Evolutionary conservation across 2,888 invertebrate genomes (phyloP).

Genomic region (Apoderus coryli): DNA sequence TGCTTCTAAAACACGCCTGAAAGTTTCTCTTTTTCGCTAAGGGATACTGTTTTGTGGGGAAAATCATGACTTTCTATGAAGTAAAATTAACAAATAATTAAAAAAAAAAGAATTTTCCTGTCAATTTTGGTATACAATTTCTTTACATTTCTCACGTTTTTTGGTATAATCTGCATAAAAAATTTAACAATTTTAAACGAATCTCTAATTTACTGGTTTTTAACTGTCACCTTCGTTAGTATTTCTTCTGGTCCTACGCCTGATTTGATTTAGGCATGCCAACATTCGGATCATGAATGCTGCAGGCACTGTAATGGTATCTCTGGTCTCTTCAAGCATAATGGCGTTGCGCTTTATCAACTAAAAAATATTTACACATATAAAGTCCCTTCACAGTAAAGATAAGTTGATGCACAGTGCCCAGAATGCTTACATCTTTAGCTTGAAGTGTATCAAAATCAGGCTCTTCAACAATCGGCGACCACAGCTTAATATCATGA

Average conservation of each 20-base stretch:
- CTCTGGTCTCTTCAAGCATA: constrained; percentile 74
- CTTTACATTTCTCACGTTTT: no score
- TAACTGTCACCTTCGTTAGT: constrained; percentile 18
- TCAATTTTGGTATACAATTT: no score
- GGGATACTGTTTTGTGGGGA: no score
- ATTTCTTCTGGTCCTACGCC: constrained; percentile 28
- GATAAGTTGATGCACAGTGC: not conserved
- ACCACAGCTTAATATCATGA: constrained; percentile 74
- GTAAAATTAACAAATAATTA: no score
- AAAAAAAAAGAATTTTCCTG: no score
- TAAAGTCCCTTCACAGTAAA: not conserved
- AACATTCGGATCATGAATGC: constrained; percentile 71
- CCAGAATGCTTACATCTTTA: constrained; percentile 43
- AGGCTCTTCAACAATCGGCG: constrained; percentile 47
- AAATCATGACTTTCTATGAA: no score
- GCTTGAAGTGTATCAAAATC: constrained; percentile 48
- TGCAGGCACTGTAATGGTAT: constrained; percentile 77
- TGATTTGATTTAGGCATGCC: constrained; percentile 50
- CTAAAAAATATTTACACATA: constrained; percentile 36
- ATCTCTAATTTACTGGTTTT: no score
- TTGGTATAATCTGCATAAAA: no score
- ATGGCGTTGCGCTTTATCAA: constrained; percentile 61
- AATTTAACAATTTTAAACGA: no score
- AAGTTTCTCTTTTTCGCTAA: no score
- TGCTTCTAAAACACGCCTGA: no score